Base-by-base conservation (phyloP, 2,888 invertebrate genomes). In the Diarsia dahlii region DNA sequence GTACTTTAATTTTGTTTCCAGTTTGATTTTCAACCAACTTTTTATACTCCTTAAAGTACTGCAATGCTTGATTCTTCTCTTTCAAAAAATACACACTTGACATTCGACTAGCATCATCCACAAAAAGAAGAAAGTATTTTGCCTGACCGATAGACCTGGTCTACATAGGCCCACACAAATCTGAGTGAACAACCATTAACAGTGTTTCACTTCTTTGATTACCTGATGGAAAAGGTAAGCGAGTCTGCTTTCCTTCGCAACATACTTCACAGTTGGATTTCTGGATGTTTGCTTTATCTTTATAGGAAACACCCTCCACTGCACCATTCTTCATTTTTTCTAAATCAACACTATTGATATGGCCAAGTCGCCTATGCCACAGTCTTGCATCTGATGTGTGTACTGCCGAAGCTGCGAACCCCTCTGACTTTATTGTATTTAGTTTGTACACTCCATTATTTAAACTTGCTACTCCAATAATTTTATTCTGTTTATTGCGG, bases 401-500 rank as follows among this genome's bases (percentile, higher is more conserved):
- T 12, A 62, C 39, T 50, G 50, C 50, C 50, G 50, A 18, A 18
- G 45, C 63, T 63, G 63, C 39, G 0, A 45, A 63, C 8, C 2
- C 6, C 6, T n/a, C 20, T 45, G 45, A 45, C 13, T 45, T 45
- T 3, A 45, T 6, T n/a, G 63, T 63, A 15, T 63, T 45, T 8
- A 63, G 8, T 45, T 63, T 45, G 45, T 63, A 63, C 39, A 63
- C 45, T 39, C 63, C 63, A 23, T 63, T 63, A 4, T 13, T n/a
- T 9, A 63, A n/a, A 63, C 3, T n/a, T 63, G 63, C 63, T 62
- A 20, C 12, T 45, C 39, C 39, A n/a, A 63, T 39, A 1, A 62
- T 39, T 6, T 39, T n/a, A 62, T 62, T 62, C 18, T 39, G 39
- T 62, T 15, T 20, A 23, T 85, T 87, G 56, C 78, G 73, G 45